These are phyloP conservation scores for Corydoras sp. DNA, from an alignment of 2,113 vertebrate species.

Conservation along the genomic window DNA sequence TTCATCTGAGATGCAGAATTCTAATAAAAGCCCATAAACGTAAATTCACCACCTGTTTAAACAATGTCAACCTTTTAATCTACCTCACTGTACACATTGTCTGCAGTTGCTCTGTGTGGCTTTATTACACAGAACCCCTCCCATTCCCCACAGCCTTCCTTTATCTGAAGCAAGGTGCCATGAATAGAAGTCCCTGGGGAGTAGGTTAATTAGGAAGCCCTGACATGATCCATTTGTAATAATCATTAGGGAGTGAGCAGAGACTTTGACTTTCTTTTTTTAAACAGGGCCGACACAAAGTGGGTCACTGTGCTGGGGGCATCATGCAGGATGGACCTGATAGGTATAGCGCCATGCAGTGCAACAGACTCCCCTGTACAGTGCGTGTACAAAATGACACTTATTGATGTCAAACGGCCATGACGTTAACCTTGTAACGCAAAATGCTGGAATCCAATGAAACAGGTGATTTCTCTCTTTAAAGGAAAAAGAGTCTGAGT, in stretches of 20 bases:
- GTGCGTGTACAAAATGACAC: background rate
- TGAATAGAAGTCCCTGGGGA: constrained; percentile 45
- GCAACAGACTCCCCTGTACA: background rate
- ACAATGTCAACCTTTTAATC: background rate
- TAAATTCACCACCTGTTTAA: background rate
- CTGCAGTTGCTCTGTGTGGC: background rate
- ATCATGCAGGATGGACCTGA: constrained; percentile 5
- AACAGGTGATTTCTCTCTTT: no score
- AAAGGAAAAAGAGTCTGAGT: no score
- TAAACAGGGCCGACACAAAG: constrained; percentile 59
- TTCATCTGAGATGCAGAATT: no score
- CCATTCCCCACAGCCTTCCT: background rate
- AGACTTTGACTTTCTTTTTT: constrained; percentile 50
- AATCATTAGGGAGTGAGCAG: constrained; percentile 55
- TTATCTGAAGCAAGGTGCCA: constrained; percentile 6
- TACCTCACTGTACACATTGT: background rate
- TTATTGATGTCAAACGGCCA: background rate
- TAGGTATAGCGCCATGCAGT: background rate
- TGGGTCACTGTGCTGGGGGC: constrained; percentile 54
- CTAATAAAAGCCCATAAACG: no score
- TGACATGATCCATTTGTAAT: constrained; percentile 58
- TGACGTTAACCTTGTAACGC: no score
- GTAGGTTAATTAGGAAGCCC: constrained; percentile 62
- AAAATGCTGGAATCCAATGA: no score
- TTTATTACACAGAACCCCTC: constrained; percentile 9